Evolutionary conservation across 2,888 invertebrate species (phyloP), one percentile per base, ranked within the genome.

Genomic region (Rutpela maculata): DNA sequence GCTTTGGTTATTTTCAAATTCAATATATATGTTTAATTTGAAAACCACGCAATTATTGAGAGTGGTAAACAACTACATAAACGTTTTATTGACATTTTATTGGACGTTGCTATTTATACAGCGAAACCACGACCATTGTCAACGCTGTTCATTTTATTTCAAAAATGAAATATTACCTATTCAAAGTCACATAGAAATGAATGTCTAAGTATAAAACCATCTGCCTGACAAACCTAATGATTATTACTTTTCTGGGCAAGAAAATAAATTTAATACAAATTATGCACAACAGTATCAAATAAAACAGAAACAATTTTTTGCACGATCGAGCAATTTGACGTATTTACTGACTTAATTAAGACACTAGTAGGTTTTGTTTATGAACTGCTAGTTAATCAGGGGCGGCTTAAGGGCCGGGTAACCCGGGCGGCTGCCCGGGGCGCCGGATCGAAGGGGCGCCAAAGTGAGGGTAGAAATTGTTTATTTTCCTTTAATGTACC

Each of bases 131-230:
- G n/a, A 12, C 50, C n/a, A 50, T 50, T 50, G 50, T 50, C 50
- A 50, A 17, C 50, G 50, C 50, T 50, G 50, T 50, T 50, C 50
- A n/a, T 50, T 50, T 50, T 50, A 50, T 50, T n/a, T 50, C 50
- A 17, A 50, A 5, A 50, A n/a, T n/a, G 50, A 50, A n/a, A n/a
- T n/a, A 50, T 50, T 15, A 50, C 50, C 4, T n/a, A 17, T 50
- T 50, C 4, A 50, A 11, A 50, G n/a, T n/a, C 50, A 15, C n/a
- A n/a, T 50, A 50, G 17, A 50, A 50, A n/a, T 6, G 50, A n/a
- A 50, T n/a, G n/a, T 50, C 50, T 50, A 50, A n/a, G 7, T 43
- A 15, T 50, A 50, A 50, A 50, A 50, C n/a, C n/a, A 50, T 15
- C 3, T 6, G 50, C n/a, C 7, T 4, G 43, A 43, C 12, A 43